A percentile compares a stretch with the other conserved stretches of the same genome.
Conservation (phyloP, 1,140 invertebrate species). For the Drosophila orena region DNA sequence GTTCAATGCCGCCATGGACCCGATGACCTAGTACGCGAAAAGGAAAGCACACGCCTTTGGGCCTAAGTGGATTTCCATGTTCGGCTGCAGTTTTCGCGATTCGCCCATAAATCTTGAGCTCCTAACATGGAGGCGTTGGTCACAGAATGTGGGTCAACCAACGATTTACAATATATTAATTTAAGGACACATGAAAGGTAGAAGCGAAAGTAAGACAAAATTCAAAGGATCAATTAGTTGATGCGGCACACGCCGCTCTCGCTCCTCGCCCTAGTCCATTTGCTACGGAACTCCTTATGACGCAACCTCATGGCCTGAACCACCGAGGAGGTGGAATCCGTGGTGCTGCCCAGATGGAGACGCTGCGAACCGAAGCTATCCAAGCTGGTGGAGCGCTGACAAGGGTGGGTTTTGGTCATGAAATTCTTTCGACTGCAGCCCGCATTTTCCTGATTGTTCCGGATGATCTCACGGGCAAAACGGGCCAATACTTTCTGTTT, state of each 20-base stretch:
- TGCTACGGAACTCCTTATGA: too few relatives aligned
- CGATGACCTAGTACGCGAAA: conserved; percentile 50
- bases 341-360: conserved; percentile 21
- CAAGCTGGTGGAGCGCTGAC: conserved; percentile 5
- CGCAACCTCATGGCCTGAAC: background rate
- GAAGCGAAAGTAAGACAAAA: background rate
- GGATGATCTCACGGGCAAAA: conserved; percentile 43
- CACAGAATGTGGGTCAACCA: conserved; percentile 47
- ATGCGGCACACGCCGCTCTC: conserved; percentile 36
- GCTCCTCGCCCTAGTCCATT: background rate
- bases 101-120: conserved; percentile 59
- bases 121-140: conserved; percentile 43
- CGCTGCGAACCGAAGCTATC: conserved; percentile 1
- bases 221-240: conserved; percentile 16
- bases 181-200: conserved; percentile 1
- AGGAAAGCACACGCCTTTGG: conserved; percentile 5
- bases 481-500: conserved; percentile 20
- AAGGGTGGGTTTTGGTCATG: background rate
- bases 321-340: conserved; percentile 18
- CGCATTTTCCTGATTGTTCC: conserved; percentile 34
- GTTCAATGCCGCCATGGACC: conserved; percentile 23
- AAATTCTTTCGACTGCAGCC: background rate
- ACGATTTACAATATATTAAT: conserved; percentile 3
- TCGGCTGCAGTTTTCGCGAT: conserved; percentile 66
- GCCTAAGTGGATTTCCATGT: conserved; percentile 77